phyloP scores from a whole-genome alignment of 2,797 vertebrate genomes.

The Sebastes trivittatus region DNA sequence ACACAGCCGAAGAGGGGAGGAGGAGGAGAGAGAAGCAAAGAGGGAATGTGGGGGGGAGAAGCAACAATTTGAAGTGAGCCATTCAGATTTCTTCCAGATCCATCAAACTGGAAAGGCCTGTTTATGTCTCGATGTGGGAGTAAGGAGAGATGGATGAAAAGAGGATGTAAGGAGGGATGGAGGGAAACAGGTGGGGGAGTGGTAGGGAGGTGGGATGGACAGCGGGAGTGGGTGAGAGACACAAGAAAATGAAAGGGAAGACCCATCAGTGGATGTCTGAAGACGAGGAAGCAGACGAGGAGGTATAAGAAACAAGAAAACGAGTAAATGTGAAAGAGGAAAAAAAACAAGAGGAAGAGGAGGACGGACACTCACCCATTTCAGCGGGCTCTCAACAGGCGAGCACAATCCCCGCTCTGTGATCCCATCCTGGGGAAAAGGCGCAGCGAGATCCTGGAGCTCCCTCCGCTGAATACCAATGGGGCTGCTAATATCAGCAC shows the following conservation, averaged over 20 bases:
- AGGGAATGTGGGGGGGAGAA: not conserved
- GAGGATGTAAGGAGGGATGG: conserved; percentile 27
- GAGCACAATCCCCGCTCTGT: conserved; percentile 87
- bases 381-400: conserved; percentile 76
- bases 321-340: conserved; percentile 50
- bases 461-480: conserved; percentile 86
- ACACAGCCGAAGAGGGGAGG: conserved; percentile 30
- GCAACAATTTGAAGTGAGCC: conserved; percentile 59
- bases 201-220: conserved; percentile 23
- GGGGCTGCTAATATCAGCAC: conserved; percentile 78
- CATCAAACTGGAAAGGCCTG: conserved; percentile 49
- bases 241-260: conserved; percentile 32
- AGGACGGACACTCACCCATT: conserved; percentile 77
- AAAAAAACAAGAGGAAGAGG: conserved; percentile 12
- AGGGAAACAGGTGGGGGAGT: conserved; percentile 72
- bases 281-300: conserved; percentile 6
- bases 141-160: conserved; percentile 18
- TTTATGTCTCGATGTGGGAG: conserved; percentile 12
- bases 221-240: conserved; percentile 39
- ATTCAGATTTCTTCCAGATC: conserved; percentile 58
- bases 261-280: conserved; percentile 25
- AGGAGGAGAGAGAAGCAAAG: conserved; percentile 2
- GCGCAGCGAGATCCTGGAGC: conserved; percentile 82
- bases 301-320: conserved; percentile 16
- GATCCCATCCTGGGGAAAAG: conserved; percentile 82